These are phyloP conservation scores for Alectoris magna DNA, from an alignment of 2,797 vertebrate species.

Conservation along the genomic window DNA sequence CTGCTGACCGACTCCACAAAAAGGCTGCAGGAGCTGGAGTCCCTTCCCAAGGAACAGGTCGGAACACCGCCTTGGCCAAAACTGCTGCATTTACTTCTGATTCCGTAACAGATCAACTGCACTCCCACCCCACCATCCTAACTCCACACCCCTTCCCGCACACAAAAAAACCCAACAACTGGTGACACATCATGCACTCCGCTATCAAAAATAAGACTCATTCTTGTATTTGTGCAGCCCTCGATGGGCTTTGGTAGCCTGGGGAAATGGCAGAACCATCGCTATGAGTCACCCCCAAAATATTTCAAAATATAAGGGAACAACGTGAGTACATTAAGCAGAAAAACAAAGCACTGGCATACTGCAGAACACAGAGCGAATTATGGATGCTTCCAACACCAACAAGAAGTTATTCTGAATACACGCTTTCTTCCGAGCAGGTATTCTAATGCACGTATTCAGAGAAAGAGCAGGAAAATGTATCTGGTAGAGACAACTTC, in stretches of 20 bases:
- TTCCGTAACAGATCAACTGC: neutral
- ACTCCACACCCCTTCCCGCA: too few species aligned
- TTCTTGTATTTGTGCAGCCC: neutral
- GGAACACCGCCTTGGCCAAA: neutral
- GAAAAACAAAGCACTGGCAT: neutral
- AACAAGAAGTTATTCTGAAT: neutral
- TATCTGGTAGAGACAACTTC: neutral
- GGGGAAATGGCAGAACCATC: neutral
- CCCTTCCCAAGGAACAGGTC: neutral
- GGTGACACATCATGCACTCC: neutral
- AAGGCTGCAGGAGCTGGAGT: neutral
- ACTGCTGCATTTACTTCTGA: neutral
- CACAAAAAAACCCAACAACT: neutral
- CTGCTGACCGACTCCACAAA: neutral
- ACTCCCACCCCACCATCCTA: neutral
- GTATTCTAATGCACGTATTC: neutral
- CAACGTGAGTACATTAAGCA: neutral
- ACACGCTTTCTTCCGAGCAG: neutral
- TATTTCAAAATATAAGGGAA: neutral
- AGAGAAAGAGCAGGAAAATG: neutral
- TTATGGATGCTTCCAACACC: neutral
- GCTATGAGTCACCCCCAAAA: neutral
- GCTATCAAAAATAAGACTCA: neutral
- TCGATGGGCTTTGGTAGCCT: neutral
- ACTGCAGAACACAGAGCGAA: neutral